A percentile compares a stretch with the other conserved stretches of the same genome.
phyloP scores from a whole-genome alignment of 2,113 vertebrate species.

The Sciurus niger region DNA sequence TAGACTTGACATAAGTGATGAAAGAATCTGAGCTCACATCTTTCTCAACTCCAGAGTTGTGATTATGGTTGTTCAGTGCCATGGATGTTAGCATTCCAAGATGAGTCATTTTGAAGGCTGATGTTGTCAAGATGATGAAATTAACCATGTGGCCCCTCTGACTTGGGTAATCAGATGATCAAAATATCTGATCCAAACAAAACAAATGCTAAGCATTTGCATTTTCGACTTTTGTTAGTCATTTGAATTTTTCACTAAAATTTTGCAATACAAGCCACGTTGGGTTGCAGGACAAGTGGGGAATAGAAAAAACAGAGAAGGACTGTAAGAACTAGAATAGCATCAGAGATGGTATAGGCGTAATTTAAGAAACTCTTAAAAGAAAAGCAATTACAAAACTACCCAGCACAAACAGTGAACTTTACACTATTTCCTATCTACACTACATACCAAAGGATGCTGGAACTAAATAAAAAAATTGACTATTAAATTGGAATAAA shows the following conservation, averaged over 20 bases:
- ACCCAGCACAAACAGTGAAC: background rate
- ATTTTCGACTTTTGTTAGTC: slow-evolving; percentile 47
- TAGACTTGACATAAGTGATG: background rate
- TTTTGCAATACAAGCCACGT: background rate
- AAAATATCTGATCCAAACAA: slow-evolving; percentile 40
- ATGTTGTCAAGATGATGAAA: slow-evolving; percentile 55
- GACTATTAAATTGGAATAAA: background rate
- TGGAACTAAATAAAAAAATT: background rate
- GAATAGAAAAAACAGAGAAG: background rate
- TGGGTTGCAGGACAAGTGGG: background rate
- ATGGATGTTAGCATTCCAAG: background rate
- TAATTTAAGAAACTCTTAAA: background rate
- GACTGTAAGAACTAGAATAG: background rate
- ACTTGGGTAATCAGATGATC: slow-evolving; percentile 54
- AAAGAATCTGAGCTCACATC: background rate
- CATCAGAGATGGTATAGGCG: background rate
- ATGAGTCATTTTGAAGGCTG: slow-evolving; percentile 43
- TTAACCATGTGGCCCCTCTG: background rate
- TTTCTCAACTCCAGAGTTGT: background rate
- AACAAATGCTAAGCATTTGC: slow-evolving; percentile 56
- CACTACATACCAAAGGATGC: background rate
- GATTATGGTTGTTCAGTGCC: slow-evolving; percentile 11
- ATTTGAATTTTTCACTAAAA: slow-evolving; percentile 45
- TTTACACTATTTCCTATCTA: background rate
- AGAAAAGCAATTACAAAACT: slow-evolving; percentile 40